Conservation (phyloP, 2,113 vertebrate species). For the Alouatta palliata region DNA sequence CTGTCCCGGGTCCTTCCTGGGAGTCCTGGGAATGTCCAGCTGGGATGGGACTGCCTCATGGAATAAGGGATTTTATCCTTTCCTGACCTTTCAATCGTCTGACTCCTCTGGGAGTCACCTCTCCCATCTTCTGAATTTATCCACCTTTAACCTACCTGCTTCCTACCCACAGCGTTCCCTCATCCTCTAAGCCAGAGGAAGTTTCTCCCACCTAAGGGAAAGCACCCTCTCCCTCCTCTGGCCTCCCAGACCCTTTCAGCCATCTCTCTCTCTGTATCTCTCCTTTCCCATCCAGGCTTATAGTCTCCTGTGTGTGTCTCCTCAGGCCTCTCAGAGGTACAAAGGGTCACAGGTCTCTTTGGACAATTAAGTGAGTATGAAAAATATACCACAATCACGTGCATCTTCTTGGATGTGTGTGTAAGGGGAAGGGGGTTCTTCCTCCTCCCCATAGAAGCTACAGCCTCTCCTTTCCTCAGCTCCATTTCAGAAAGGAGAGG, state of each 20-base stretch:
- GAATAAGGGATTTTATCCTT: background rate
- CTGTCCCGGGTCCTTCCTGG: background rate
- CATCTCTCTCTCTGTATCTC: background rate
- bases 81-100: too few species aligned
- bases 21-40: too few species aligned
- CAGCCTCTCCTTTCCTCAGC: background rate
- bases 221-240: background rate
- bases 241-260: too few species aligned
- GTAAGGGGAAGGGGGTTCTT: background rate
- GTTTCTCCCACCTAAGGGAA: background rate
- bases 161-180: background rate
- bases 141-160: background rate
- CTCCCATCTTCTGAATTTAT: background rate
- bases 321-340: background rate
- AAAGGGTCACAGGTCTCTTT: background rate
- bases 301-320: background rate
- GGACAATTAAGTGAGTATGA: background rate
- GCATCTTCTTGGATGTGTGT: background rate
- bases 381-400: too few species aligned
- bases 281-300: too few species aligned
- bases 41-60: background rate
- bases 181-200: background rate
- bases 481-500: background rate
- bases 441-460: background rate
- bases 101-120: background rate